These are phyloP conservation scores for Heteronetta atricapilla DNA, from an alignment of 2,113 vertebrate species.

Conservation along the genomic window DNA sequence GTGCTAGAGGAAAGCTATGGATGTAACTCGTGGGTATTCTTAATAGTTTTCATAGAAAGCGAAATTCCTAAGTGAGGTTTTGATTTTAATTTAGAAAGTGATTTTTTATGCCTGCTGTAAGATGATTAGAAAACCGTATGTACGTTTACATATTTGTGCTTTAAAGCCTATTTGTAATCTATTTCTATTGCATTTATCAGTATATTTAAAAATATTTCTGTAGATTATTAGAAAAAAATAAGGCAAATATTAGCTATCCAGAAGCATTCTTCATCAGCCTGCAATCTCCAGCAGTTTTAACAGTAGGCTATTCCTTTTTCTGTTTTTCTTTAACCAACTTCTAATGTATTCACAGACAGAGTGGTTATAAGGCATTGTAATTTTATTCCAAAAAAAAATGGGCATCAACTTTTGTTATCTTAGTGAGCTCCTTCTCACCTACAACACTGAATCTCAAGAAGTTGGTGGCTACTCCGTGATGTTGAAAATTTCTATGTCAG, in stretches of 20 bases:
- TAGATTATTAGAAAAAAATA: background rate
- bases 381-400: background rate
- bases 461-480: background rate
- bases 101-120: conserved; percentile 25
- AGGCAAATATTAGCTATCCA: background rate
- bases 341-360: background rate
- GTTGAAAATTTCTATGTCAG: background rate
- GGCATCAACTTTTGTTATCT: background rate
- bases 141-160: background rate
- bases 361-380: background rate
- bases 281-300: background rate
- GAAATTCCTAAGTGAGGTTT: conserved; percentile 45
- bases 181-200: background rate
- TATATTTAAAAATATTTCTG: background rate
- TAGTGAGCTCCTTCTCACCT: background rate
- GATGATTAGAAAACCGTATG: background rate
- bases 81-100: conserved; percentile 48
- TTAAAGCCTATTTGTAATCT: background rate
- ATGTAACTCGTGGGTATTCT: conserved; percentile 57
- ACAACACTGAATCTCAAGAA: background rate
- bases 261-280: background rate
- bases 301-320: background rate
- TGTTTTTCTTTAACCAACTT: background rate
- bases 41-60: conserved; percentile 66
- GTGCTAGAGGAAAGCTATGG: conserved; percentile 60